phyloP scores from a whole-genome alignment of 2,888 invertebrate genomes.

The Mactromeris polynyma region DNA sequence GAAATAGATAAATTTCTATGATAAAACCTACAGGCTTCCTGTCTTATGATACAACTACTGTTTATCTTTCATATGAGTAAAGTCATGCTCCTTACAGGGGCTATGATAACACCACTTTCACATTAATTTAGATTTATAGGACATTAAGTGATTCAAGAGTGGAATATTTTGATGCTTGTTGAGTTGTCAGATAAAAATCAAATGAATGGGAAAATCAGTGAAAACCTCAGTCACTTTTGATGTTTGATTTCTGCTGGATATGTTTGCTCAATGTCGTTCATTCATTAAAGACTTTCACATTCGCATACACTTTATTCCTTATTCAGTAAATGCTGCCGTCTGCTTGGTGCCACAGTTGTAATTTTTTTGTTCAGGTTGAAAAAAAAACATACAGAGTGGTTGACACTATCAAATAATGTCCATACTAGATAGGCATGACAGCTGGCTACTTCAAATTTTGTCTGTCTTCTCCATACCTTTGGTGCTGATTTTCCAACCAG shows the following conservation, averaged over 20 bases:
- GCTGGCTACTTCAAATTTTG: background rate
- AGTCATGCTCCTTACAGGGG: slow-evolving; percentile 6
- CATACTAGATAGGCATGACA: background rate
- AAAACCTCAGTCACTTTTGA: slow-evolving; percentile 17
- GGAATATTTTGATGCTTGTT: slow-evolving; percentile 10
- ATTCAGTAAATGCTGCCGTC: background rate
- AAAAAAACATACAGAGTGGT: background rate
- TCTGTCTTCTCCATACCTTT: background rate
- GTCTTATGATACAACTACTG: background rate
- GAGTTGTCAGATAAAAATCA: slow-evolving; percentile 1
- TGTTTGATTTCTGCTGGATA: background rate
- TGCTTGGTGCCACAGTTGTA: background rate
- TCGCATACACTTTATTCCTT: slow-evolving; percentile 1
- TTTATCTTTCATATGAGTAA: background rate
- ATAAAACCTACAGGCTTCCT: background rate
- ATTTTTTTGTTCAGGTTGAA: background rate
- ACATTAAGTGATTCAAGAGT: slow-evolving; percentile 11
- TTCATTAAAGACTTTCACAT: slow-evolving; percentile 9
- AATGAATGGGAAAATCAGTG: slow-evolving; percentile 15
- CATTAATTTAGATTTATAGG: slow-evolving; percentile 17
- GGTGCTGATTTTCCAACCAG: background rate
- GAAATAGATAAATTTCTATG: slow-evolving; percentile 5
- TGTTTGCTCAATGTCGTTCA: background rate
- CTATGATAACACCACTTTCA: slow-evolving; percentile 17
- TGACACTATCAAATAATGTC: background rate